phyloP scores from a whole-genome alignment of 2,888 invertebrate genomes.

The Ichneumon xanthorius region DNA sequence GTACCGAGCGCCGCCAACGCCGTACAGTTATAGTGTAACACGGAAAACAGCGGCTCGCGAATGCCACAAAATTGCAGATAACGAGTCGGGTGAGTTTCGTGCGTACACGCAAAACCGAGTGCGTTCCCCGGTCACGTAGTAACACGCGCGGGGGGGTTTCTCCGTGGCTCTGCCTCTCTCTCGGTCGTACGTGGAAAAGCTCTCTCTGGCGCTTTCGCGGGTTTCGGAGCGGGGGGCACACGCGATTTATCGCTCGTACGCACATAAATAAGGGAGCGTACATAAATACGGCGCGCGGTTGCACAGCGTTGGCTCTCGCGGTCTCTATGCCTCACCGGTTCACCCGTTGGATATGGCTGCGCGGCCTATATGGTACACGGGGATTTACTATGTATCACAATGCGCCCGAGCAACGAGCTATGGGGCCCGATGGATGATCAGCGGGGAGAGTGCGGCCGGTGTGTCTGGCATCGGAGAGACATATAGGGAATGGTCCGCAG shows the following conservation, averaged over 20 bases:
- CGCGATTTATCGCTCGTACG: conserved; percentile 72
- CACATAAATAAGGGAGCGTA: conserved; percentile 74
- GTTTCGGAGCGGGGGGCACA: conserved; percentile 16
- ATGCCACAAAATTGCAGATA: conserved; percentile 55
- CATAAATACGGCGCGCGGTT: conserved; percentile 71
- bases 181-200: conserved; percentile 66
- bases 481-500: neutral
- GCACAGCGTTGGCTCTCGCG: conserved; percentile 63
- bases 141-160: neutral
- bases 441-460: conserved; percentile 25
- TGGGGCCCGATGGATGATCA: conserved; percentile 60
- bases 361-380: conserved; percentile 25
- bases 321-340: conserved; percentile 59
- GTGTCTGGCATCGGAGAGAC: conserved; percentile 36
- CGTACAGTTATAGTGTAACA: conserved; percentile 14
- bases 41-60: conserved; percentile 24
- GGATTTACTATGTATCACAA: conserved; percentile 67
- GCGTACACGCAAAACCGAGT: conserved; percentile 45
- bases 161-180: conserved; percentile 3
- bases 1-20: neutral
- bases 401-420: conserved; percentile 50
- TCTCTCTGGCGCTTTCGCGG: conserved; percentile 53
- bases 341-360: conserved; percentile 46
- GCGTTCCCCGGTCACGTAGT: conserved; percentile 51
- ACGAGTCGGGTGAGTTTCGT: conserved; percentile 28